A percentile compares a stretch with the other conserved stretches of the same genome.
These are phyloP conservation scores for Odocoileus hemionus DNA, from an alignment of 2,113 vertebrate genomes.

Conservation along the genomic window DNA sequence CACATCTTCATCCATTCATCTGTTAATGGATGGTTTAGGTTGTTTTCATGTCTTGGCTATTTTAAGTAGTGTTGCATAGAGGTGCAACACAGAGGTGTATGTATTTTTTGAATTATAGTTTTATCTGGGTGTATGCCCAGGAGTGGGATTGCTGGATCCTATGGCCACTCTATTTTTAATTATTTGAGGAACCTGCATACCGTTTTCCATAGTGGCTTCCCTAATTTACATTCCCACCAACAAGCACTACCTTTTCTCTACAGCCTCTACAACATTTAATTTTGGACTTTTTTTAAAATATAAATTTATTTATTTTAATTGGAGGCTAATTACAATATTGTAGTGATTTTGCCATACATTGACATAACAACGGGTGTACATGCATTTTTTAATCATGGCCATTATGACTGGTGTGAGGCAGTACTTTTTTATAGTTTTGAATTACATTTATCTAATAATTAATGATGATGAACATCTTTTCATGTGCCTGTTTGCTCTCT, in stretches of 20 bases:
- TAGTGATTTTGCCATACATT: too few relatives aligned
- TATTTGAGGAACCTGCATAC: not conserved
- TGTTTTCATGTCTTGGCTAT: not conserved
- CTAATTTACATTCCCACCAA: not conserved
- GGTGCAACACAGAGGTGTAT: not conserved
- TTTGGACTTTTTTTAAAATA: not conserved
- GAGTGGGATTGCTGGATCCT: not conserved
- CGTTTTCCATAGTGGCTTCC: not conserved
- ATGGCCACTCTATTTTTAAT: not conserved
- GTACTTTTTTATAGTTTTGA: not conserved
- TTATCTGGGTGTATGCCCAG: not conserved
- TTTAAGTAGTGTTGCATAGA: not conserved
- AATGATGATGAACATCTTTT: not conserved
- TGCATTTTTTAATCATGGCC: too few relatives aligned
- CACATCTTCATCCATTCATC: not conserved
- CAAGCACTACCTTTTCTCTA: not conserved
- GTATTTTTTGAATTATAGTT: not conserved
- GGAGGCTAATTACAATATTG: too few relatives aligned
- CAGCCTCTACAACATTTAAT: not conserved
- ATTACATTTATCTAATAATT: not conserved
- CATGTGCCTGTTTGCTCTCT: not conserved
- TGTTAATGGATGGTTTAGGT: not conserved
- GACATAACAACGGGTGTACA: too few relatives aligned
- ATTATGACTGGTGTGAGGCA: not conserved
- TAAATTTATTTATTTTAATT: too few relatives aligned